Conservation (phyloP, 2,797 vertebrate genomes). For the Myotis myotis region DNA sequence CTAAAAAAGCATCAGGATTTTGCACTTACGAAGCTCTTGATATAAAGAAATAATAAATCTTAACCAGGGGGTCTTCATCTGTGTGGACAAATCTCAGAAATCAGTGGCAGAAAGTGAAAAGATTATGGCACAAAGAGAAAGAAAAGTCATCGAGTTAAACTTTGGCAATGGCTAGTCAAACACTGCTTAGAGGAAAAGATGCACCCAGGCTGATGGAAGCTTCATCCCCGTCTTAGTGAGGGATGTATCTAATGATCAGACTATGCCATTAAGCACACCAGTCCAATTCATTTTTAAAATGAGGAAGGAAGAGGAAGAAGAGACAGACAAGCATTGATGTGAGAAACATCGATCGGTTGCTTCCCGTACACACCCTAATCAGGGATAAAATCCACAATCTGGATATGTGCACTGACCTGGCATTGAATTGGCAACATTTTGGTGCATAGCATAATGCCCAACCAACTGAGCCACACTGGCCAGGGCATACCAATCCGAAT, state of each 20-base stretch:
- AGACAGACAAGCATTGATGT: neutral
- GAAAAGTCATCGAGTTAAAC: neutral
- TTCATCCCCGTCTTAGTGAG: neutral
- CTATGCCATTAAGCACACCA: neutral
- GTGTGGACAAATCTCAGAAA: conserved; percentile 1
- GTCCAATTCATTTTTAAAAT: neutral
- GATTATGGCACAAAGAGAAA: neutral
- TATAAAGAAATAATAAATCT: conserved; percentile 49
- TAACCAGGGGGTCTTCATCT: neutral
- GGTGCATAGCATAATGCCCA: neutral
- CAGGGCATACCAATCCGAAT: neutral
- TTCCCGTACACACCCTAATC: neutral
- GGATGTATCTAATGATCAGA: neutral
- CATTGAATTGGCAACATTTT: neutral
- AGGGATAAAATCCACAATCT: neutral
- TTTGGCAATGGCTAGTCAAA: neutral
- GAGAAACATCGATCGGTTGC: neutral
- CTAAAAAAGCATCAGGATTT: conserved; percentile 23
- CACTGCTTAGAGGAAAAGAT: neutral
- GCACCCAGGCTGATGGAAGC: neutral
- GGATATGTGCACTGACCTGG: neutral
- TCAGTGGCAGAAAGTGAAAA: neutral
- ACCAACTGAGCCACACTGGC: neutral
- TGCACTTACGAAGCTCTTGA: conserved; percentile 34
- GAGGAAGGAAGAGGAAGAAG: neutral